phyloP scores from a whole-genome alignment of 1,140 invertebrate genomes.

The Leptinotarsa lineolata region DNA sequence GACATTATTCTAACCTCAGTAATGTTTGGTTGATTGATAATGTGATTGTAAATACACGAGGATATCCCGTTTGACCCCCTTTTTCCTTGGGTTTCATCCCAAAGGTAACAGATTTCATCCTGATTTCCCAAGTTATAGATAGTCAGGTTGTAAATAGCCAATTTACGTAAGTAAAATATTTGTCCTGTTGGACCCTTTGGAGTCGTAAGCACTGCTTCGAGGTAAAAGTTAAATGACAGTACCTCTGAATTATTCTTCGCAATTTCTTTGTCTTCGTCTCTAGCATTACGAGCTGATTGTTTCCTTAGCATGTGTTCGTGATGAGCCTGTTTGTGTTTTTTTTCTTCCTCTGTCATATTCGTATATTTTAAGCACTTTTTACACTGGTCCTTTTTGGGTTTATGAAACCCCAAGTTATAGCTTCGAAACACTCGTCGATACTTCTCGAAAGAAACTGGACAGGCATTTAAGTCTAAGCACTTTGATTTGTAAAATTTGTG shows the following conservation, averaged over 20 bases:
- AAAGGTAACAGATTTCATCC: conserved; percentile 30
- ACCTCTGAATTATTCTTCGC: conserved; percentile 35
- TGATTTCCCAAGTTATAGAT: conserved; percentile 38
- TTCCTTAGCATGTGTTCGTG: conserved; percentile 38
- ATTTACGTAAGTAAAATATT: conserved; percentile 56
- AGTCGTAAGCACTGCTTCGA: conserved; percentile 51
- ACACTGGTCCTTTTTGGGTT: conserved; percentile 41
- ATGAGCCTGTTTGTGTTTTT: conserved; percentile 27
- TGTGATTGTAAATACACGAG: conserved; percentile 50
- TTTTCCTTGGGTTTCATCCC: conserved; percentile 34
- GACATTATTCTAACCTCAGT: conserved; percentile 46
- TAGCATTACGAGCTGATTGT: conserved; percentile 30
- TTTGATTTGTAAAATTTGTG: conserved; percentile 35
- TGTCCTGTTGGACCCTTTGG: conserved; percentile 48
- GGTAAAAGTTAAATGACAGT: conserved; percentile 46
- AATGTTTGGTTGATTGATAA: conserved; percentile 35
- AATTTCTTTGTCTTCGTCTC: conserved; percentile 43
- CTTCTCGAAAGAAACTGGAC: conserved; percentile 35
- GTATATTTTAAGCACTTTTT: conserved; percentile 34
- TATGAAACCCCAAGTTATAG: conserved; percentile 40
- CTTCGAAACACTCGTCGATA: conserved; percentile 36
- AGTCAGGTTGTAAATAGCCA: conserved; percentile 58
- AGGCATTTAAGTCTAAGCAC: conserved; percentile 25
- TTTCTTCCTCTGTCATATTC: conserved; percentile 28
- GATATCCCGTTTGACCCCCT: conserved; percentile 52